These are phyloP conservation scores for Heliocidaris tuberculata DNA, from an alignment of 35 echinoderm and acorn worm genomes.

Conservation along the genomic window DNA sequence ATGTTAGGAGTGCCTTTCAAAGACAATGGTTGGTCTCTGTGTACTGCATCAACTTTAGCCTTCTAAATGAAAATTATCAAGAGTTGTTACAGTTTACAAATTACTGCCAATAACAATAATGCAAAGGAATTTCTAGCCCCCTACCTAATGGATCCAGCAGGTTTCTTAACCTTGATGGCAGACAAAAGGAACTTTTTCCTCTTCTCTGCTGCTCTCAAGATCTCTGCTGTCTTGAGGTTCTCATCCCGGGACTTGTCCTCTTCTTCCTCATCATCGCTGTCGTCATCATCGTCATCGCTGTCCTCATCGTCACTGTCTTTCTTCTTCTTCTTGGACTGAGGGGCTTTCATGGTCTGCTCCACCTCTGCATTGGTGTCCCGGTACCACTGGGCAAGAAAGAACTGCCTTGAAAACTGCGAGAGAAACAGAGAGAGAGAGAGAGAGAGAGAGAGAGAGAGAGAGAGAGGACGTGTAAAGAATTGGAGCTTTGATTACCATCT, in stretches of 20 bases:
- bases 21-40: too few relatives aligned
- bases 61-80: too few relatives aligned
- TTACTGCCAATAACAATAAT: too few relatives aligned
- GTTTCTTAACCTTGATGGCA: slow-evolving; percentile 50
- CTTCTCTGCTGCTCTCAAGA: slow-evolving; percentile 65
- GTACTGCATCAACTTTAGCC: too few relatives aligned
- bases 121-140: background rate
- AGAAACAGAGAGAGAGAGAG: background rate
- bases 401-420: slow-evolving; percentile 92
- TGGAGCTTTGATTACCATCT: background rate
- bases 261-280: slow-evolving; percentile 55
- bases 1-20: too few relatives aligned
- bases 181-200: slow-evolving; percentile 61
- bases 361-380: slow-evolving; percentile 87
- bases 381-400: slow-evolving; percentile 95
- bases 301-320: slow-evolving; percentile 63
- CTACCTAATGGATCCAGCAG: background rate
- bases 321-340: slow-evolving; percentile 63
- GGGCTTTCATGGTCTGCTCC: slow-evolving; percentile 84
- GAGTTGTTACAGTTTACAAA: too few relatives aligned
- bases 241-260: slow-evolving; percentile 26
- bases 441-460: too few relatives aligned
- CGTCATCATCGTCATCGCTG: slow-evolving; percentile 47
- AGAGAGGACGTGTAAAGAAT: background rate
- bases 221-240: slow-evolving; percentile 51